Evolutionary conservation across 2,797 vertebrate genomes (phyloP).

Genomic region (Florisuga fusca): DNA sequence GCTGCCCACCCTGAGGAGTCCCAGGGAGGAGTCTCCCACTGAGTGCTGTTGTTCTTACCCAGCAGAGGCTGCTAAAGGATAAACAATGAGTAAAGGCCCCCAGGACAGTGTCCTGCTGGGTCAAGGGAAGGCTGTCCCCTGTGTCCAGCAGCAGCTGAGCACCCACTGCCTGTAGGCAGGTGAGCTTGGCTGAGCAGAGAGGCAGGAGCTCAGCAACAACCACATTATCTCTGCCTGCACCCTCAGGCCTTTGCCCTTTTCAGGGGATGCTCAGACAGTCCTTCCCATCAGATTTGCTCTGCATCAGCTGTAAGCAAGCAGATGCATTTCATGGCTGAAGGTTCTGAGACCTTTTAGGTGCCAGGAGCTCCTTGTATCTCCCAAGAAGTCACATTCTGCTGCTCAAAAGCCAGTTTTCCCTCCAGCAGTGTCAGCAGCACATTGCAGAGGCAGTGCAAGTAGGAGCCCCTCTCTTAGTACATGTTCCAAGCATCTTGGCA

Average conservation of each 20-base stretch:
- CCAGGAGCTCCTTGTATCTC: neutral
- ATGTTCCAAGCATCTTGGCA: slow-evolving; percentile 14
- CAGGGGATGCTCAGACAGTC: neutral
- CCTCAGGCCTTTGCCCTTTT: slow-evolving; percentile 7
- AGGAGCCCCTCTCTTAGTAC: neutral
- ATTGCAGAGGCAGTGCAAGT: neutral
- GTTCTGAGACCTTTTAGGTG: neutral
- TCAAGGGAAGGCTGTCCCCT: no score
- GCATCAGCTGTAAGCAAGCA: neutral
- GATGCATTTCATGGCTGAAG: neutral
- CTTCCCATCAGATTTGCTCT: neutral
- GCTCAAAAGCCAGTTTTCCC: neutral
- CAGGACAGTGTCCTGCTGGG: accelerated
- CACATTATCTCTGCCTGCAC: neutral
- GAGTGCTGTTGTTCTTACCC: neutral
- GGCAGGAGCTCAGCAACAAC: neutral
- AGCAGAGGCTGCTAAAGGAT: neutral
- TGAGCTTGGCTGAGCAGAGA: neutral
- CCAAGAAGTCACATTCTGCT: neutral
- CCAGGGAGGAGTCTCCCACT: neutral
- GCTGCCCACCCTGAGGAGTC: neutral
- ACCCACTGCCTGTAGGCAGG: neutral
- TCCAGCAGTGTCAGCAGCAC: neutral
- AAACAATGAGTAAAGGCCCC: neutral
- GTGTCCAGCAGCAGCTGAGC: neutral